Evolutionary conservation across 2,113 vertebrate genomes (phyloP), one percentile per base, ranked within the genome.

Genomic region (Passer montanus): DNA sequence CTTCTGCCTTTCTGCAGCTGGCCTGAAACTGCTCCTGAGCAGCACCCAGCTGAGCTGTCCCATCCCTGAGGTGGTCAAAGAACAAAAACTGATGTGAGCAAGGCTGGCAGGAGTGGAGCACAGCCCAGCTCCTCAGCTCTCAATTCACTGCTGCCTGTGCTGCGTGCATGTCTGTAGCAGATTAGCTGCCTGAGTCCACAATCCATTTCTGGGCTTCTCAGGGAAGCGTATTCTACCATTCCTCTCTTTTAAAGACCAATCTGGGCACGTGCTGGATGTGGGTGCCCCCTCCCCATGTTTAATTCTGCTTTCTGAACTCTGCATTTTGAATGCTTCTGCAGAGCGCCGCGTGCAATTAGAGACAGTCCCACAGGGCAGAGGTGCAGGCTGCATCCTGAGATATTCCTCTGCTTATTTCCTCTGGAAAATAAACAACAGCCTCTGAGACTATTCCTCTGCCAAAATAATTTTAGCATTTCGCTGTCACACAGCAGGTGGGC

Each of bases 351-450:
- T 80, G 95, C 97, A 98, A 97, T 98, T 98, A 98, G 97, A 98
- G 97, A 97, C 94, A 97, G 97, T 97, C 97, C 97, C 97, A 98
- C 89, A 96, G 97, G 97, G 98, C 97, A 97, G 97, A 98, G 96
- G 97, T 97, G 94, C 97, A 96, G 97, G 92, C 97, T 98, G 98
- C 94, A 84, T 97, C 97, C 96, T 83, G 96, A 98, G 97, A 98
- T 98, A 98, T 93, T 98, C 91, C 95, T 97, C 96, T 97, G 95
- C 97, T 60, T 60, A 60, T 60, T 60, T 60, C 58, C 58, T 30
- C 82, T 79, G 93, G 97, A 97, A 98, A 98, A 98, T 90, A 98
- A 98, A 98, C 96, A 97, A 84, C 96, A 97, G 96, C 96, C 96
- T 97, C 96, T 43, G 95, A 98, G 97, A 97, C 94, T 97, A 90